Evolutionary conservation across 1,140 invertebrate species (phyloP).

Genomic region (Drosophila saltans): DNA sequence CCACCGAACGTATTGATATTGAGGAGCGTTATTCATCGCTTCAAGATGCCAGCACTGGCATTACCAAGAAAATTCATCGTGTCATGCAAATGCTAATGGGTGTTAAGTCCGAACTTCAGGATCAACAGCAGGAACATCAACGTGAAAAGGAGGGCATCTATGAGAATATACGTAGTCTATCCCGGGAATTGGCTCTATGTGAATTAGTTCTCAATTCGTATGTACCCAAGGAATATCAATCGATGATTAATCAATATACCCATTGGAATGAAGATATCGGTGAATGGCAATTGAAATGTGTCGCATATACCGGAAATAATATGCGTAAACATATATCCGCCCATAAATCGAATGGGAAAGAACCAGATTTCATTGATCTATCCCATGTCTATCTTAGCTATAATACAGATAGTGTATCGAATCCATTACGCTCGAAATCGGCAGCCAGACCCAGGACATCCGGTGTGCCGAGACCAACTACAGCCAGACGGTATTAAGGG

Average conservation of each 20-base stretch:
- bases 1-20: slow-evolving; percentile 95
- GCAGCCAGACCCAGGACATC: slow-evolving; percentile 77
- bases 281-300: slow-evolving; percentile 98
- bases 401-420: slow-evolving; percentile 73
- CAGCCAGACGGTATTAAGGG: slow-evolving; percentile 76
- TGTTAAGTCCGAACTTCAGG: slow-evolving; percentile 93
- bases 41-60: slow-evolving; percentile 96
- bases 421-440: slow-evolving; percentile 74
- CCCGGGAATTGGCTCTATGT: slow-evolving; percentile 95
- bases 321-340: slow-evolving; percentile 90
- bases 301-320: slow-evolving; percentile 99
- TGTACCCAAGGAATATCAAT: slow-evolving; percentile 96
- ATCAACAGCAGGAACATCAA: slow-evolving; percentile 97
- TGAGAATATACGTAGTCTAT: slow-evolving; percentile 95
- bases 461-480: slow-evolving; percentile 78
- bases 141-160: slow-evolving; percentile 97
- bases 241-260: slow-evolving; percentile 95
- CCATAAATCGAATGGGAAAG: slow-evolving; percentile 68
- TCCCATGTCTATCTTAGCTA: slow-evolving; percentile 83
- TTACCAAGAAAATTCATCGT: slow-evolving; percentile 96
- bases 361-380: slow-evolving; percentile 78
- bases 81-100: slow-evolving; percentile 92
- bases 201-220: slow-evolving; percentile 93
- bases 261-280: slow-evolving; percentile 99
- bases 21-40: slow-evolving; percentile 97